Evolutionary conservation across 2,797 vertebrate species (phyloP), one percentile per base, ranked within the genome.

Genomic region (Orestias chungarensis): DNA sequence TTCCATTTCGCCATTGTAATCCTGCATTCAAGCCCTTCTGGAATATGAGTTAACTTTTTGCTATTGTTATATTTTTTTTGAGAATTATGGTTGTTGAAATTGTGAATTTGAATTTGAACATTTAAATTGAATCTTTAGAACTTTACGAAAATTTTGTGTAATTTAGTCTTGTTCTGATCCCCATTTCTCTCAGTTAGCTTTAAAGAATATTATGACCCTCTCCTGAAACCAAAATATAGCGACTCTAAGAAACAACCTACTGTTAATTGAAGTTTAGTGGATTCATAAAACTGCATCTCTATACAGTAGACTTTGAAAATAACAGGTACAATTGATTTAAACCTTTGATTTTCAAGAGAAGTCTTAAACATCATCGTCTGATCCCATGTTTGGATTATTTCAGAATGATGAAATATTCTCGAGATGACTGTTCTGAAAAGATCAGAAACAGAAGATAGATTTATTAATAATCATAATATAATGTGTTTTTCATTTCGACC

Each of bases 401-500:
- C 46, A 6, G 20, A 27, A 31, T 44, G 50, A 25, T 9, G 54
- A 43, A 9, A 25, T 40, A 31, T 43, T 61, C 27, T 27, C 23
- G 0, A 15, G 5, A 42, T 17, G 61, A 68, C 14, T 12, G 7
- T 27, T 33, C 25, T 25, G 10, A 38, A 1, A 25, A 0, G 1
- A 44, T 49, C 10, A 31, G 27, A 25, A 40, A 27, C 31, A 6
- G 43, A 55, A 29, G 31, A 2, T 3, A 27, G 27, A 27, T 29
- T 68, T 42, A 42, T 54, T 8, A 4, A 23, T 15, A 40, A 31
- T 29, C 40, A 5, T 23, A 59, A 55, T 42, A 40, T 31, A 38
- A 66, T n/a, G 31, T 15, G 15, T 70, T 68, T 42, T 73, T 70
- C 20, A 35, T 67, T 78, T 70, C 7, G 23, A 25, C 1, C 10